Evolutionary conservation across 2,113 vertebrate genomes (phyloP).

Genomic region (Hoplias malabaricus): DNA sequence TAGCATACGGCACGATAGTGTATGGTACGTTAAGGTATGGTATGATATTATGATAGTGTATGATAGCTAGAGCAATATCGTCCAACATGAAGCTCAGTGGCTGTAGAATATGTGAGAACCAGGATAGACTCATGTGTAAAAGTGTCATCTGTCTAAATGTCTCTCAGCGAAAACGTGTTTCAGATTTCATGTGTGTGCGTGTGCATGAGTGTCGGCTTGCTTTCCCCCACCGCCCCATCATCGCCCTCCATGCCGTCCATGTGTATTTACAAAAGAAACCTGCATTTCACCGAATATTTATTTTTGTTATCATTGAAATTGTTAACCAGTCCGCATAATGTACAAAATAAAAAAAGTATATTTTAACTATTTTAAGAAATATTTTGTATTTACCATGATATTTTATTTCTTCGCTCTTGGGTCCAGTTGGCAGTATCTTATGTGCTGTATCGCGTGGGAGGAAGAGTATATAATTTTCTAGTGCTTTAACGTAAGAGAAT

Average conservation of each 20-base stretch:
- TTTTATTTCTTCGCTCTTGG: constrained; percentile 71
- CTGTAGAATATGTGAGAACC: constrained; percentile 65
- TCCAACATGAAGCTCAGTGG: constrained; percentile 67
- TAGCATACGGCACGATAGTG: neutral
- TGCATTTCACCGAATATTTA: constrained; percentile 74
- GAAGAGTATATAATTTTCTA: constrained; percentile 72
- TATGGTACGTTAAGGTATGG: constrained; percentile 27
- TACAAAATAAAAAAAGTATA: constrained; percentile 80
- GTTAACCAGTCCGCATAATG: constrained; percentile 76
- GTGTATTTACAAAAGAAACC: constrained; percentile 57
- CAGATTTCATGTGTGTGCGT: constrained; percentile 62
- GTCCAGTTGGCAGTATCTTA: constrained; percentile 68
- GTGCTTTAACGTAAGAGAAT: constrained; percentile 64
- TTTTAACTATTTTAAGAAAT: constrained; percentile 81
- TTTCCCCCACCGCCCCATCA: constrained; percentile 52
- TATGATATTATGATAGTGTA: constrained; percentile 41
- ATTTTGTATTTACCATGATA: constrained; percentile 80
- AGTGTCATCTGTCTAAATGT: constrained; percentile 62
- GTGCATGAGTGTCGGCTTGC: constrained; percentile 50
- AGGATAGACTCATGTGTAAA: constrained; percentile 62
- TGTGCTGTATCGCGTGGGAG: constrained; percentile 69
- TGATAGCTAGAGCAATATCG: constrained; percentile 71
- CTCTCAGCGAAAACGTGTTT: constrained; percentile 68
- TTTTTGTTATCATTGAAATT: constrained; percentile 76
- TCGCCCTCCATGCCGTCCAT: constrained; percentile 63